Base-by-base conservation (phyloP, 2,888 invertebrate species). In the Eremobia ochroleuca region DNA sequence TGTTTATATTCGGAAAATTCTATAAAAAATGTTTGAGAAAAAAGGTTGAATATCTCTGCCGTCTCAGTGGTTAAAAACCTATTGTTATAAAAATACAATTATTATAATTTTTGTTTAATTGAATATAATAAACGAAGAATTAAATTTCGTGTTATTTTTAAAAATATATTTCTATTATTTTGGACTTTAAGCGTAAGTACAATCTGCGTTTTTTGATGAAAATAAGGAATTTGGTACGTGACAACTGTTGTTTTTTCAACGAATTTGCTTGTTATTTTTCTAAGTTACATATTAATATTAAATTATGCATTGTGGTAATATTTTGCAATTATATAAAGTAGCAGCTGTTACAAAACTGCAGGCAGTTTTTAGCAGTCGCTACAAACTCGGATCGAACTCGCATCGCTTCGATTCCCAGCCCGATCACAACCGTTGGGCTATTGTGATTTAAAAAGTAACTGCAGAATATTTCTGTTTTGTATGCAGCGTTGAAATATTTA, bases 261-360 rank as follows among this genome's bases (percentile, higher is more conserved):
- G 71, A 66, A 64, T 62, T 37, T 85, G 72, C 86, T 86, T 83
- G 86, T 83, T 82, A 73, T 70, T 82, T 58, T 83, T 83, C 40
- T 68, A 59, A 82, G 64, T 85, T 86, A 73, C 58, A 73, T 64
- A 49, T n/a, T 76, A 28, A 40, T 64, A 64, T 66, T 28, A 46
- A 79, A 62, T 58, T 59, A 68, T 70, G 52, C 40, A 52, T 72
- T 73, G 49, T 43, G 28, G 58, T 34, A n/a, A 72, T 79, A 83
- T 77, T 83, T 82, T 70, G 76, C 76, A 79, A 72, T 70, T 52
- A 25, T 6, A 43, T 4, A 31, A 34, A 28, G 3, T 28, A 34
- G 21, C 2, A 34, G 9, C 31, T 25, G 46, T 28, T 55, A 21
- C 43, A 31, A 67, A 69, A 72, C 73, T 83, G 64, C 69, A 1